These are phyloP conservation scores for Palythoa caribaeorum DNA, from an alignment of 92 coral and sea anemone species.

Conservation along the genomic window DNA sequence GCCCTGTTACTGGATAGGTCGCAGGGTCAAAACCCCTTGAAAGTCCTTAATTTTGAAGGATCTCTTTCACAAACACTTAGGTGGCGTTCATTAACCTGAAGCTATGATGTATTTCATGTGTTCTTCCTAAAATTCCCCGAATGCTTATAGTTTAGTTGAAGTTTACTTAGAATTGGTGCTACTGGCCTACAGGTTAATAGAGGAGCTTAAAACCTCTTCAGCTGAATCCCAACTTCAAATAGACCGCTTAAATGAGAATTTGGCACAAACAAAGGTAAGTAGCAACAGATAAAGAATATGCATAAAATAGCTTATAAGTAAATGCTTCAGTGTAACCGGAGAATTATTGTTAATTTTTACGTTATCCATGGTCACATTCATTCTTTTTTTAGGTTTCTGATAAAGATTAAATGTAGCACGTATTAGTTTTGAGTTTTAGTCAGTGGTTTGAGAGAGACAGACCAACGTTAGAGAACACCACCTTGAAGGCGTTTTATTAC, in stretches of 20 bases:
- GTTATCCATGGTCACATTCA: too few relatives aligned
- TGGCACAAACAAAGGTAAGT: constrained; percentile 79
- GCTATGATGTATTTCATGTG: neutral
- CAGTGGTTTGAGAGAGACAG: too few relatives aligned
- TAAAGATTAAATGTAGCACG: too few relatives aligned
- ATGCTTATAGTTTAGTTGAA: neutral
- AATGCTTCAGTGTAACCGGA: too few relatives aligned
- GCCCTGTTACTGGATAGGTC: too few relatives aligned
- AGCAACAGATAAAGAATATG: neutral
- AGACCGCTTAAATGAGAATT: constrained; percentile 65
- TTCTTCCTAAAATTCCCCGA: neutral
- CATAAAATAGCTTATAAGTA: too few relatives aligned
- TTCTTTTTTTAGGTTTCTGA: too few relatives aligned
- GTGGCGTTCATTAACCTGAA: neutral
- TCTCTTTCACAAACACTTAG: neutral
- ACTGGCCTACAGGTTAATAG: constrained; percentile 55
- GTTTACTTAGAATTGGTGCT: neutral
- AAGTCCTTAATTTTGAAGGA: neutral
- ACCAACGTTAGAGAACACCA: too few relatives aligned
- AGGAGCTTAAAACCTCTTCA: constrained; percentile 63
- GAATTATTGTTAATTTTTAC: too few relatives aligned
- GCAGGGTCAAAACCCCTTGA: too few relatives aligned
- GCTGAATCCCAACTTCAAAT: constrained; percentile 77
- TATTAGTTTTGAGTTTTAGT: too few relatives aligned
- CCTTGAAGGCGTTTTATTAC: too few relatives aligned